These are phyloP conservation scores for Cheilosia impressa DNA, from an alignment of 2,888 invertebrate species.

Conservation along the genomic window DNA sequence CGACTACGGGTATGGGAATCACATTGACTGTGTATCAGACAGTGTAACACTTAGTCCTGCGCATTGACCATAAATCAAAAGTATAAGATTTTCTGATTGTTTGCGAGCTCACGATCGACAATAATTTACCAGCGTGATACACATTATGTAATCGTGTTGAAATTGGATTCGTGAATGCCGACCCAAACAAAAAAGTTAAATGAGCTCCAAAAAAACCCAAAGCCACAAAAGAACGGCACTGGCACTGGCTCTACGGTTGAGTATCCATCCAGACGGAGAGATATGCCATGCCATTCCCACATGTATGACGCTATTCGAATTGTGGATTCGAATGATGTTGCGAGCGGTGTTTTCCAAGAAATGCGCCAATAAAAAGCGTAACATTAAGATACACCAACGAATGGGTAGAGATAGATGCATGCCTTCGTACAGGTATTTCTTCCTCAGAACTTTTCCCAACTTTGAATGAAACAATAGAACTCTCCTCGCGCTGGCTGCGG, in stretches of 20 bases:
- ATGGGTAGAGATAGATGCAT: not conserved
- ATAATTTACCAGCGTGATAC: constrained; percentile 74
- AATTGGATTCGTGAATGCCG: constrained; percentile 72
- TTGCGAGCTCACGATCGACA: constrained; percentile 69
- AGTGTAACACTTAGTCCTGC: constrained; percentile 59
- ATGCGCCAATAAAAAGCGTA: constrained; percentile 72
- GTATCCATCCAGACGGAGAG: not conserved
- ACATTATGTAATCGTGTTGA: constrained; percentile 72
- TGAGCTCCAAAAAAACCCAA: constrained; percentile 34
- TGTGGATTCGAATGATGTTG: constrained; percentile 57
- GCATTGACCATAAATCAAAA: constrained; percentile 62
- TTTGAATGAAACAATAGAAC: constrained; percentile 66
- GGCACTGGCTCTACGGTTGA: too few relatives aligned
- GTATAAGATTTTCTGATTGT: constrained; percentile 65
- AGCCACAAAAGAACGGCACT: constrained; percentile 1
- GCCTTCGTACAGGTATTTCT: constrained; percentile 62
- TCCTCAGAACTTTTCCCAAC: constrained; percentile 60
- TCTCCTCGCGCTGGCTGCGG: constrained; percentile 8
- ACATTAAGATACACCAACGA: constrained; percentile 53
- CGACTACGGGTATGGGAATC: constrained; percentile 16
- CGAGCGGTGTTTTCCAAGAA: constrained; percentile 64
- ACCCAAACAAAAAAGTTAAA: constrained; percentile 24
- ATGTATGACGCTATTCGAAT: constrained; percentile 42
- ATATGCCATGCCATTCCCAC: constrained; percentile 21
- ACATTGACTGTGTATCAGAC: constrained; percentile 20